Evolutionary conservation across 92 coral and sea anemone species (phyloP), one percentile per base, ranked within the genome.

Genomic region (Meandrina meandrites): DNA sequence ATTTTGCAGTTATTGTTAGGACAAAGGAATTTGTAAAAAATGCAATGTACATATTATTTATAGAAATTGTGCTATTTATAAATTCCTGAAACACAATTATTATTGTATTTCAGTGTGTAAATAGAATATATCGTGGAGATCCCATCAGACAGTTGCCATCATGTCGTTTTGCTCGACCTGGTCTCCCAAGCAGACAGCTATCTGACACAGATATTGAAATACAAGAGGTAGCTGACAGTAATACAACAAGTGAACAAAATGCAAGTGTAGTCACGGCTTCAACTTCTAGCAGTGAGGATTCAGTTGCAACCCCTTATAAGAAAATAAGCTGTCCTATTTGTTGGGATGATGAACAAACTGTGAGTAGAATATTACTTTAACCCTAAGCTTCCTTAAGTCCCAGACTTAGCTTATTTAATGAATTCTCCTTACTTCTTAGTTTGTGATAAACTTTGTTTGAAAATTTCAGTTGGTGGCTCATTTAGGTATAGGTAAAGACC

Each of bases 321-420:
- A 88, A 69, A 31, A 92, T 96, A 71, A 86, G 88, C 1, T 96
- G 99, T 78, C 98, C 99, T n/a, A 93, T 96, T 28, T 96, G 99
- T 77, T 75, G 92, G 93, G 99, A 96, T 79, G 97, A 92, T 57
- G 93, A 88, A 18, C 31, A 81, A 32, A 73, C 90, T 89, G 99
- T 96, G 88, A 78, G 96, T 69, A 36, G 21, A 48, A 67, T 24
- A n/a, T 18, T 74, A 48, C 13, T 77, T 73, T 36, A 73, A 36
- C 76, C n/a, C n/a, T n/a, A n/a, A n/a, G 24, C 42, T 71, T 66
- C 24, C 24, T 5, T 71, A 24, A 35, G 76, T 35, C 21, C 42
- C 19, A 32, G 16, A 69, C 21, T 69, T 28, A 15, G 0, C 34
- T 0, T 32, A 32, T 31, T 30, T 34, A 1, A 35, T 0, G 30